Conservation (phyloP, 1,140 invertebrate species). For the Aphaenogaster floridana region DNA sequence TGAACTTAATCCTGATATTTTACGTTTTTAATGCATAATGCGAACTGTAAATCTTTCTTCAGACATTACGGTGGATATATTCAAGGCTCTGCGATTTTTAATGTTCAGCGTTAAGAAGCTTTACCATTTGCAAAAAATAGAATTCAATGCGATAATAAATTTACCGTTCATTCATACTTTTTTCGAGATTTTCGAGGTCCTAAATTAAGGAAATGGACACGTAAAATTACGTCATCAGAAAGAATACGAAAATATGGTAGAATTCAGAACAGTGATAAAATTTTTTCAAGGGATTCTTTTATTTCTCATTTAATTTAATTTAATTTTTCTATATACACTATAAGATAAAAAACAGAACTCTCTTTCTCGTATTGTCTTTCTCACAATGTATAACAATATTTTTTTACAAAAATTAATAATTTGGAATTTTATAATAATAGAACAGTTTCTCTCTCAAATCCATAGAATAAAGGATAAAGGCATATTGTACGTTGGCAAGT, state of each 20-base stretch:
- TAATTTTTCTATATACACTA: neutral
- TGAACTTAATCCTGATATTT: slow-evolving; percentile 29
- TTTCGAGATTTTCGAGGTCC: neutral
- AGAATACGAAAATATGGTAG: neutral
- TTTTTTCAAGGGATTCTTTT: neutral
- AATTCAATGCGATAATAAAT: slow-evolving; percentile 37
- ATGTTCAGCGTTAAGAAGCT: neutral
- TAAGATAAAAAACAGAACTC: neutral
- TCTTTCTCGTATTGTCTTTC: neutral
- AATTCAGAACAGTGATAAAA: neutral
- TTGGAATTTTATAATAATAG: neutral
- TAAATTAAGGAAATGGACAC: neutral
- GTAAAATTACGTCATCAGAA: slow-evolving; percentile 19
- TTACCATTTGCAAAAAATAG: slow-evolving; percentile 17
- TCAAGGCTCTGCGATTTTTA: slow-evolving; percentile 8
- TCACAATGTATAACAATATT: neutral
- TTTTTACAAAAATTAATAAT: neutral
- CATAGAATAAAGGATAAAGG: neutral
- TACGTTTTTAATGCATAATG: neutral
- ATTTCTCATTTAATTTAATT: neutral
- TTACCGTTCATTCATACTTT: neutral
- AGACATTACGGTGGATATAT: slow-evolving; percentile 13
- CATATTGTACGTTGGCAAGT: neutral
- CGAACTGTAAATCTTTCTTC: neutral
- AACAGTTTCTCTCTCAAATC: neutral